Evolutionary conservation across 1,140 invertebrate genomes (phyloP), one percentile per base, ranked within the genome.

Genomic region (Phymastichus coffea): DNA sequence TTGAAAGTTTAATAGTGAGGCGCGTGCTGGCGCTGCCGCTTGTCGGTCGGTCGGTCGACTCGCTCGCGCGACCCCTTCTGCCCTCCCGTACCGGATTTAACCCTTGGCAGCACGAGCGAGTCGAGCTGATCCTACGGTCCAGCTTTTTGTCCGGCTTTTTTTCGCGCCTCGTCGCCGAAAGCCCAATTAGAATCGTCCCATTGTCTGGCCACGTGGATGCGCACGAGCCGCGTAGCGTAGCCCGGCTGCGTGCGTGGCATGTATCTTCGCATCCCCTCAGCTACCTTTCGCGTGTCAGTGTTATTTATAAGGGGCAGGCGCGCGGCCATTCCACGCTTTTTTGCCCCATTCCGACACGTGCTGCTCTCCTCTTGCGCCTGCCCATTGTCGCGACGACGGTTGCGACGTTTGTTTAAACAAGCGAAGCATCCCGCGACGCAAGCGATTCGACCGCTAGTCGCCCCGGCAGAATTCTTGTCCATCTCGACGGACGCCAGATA

Each of bases 101-200:
- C 70, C 70, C 70, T 64, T 70, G 60, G 23, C n/a, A 0, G 8
- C 33, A 20, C 28, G 12, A 30, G 12, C 28, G 28, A 22, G 33
- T 30, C 23, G 9, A 4, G 25, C 20, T 19, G 47, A 54, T n/a
- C 53, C 15, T 33, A n/a, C 57, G 40, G 48, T 46, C 44, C 41
- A 37, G 26, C 52, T 47, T 61, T 38, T 44, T 55, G 25, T 44
- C 43, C 20, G 26, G 40, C 46, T 66, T 63, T 59, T 69, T 58
- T 12, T 44, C 26, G 37, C 15, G 25, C 15, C 2, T n/a, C 26
- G 38, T n/a, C 20, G n/a, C 1, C 60, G 57, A 66, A 67, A 70
- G 69, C 71, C 73, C 72, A 76, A 76, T 76, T 76, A 76, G 72
- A 74, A 68, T 70, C 73, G 61, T 73, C 71, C 74, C 60, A 73